Percentiles rank a stretch among this genome's conserved stretches.
These are phyloP conservation scores for Panagrolaimus sp. DNA, from an alignment of 1,140 invertebrate species.

Conservation along the genomic window DNA sequence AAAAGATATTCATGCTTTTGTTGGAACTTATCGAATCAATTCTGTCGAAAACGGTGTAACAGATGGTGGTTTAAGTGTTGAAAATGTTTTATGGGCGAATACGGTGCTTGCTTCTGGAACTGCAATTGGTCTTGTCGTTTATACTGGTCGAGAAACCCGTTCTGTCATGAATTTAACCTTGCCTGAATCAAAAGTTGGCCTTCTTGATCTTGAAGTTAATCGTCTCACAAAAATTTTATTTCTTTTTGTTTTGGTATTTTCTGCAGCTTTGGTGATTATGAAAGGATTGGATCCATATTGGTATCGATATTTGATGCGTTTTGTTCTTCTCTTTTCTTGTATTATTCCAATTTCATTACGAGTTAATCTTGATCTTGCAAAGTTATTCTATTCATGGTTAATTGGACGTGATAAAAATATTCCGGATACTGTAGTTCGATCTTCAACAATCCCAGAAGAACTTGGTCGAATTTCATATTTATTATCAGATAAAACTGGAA, in stretches of 20 bases:
- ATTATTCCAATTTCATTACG: slow-evolving; percentile 96
- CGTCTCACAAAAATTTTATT: slow-evolving; percentile 72
- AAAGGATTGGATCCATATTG: slow-evolving; percentile 64
- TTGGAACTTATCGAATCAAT: slow-evolving; percentile 70
- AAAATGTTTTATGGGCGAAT: slow-evolving; percentile 97
- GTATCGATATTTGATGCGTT: slow-evolving; percentile 92
- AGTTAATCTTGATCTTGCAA: slow-evolving; percentile 97
- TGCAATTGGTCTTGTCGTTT: slow-evolving; percentile 84
- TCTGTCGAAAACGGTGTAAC: slow-evolving; percentile 59
- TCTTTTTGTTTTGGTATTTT: slow-evolving; percentile 79
- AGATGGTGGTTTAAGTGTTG: slow-evolving; percentile 75
- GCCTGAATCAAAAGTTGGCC: slow-evolving; percentile 85
- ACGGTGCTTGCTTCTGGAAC: slow-evolving; percentile 92
- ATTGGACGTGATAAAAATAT: slow-evolving; percentile 89
- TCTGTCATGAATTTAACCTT: slow-evolving; percentile 96
- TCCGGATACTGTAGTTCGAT: slow-evolving; percentile 85
- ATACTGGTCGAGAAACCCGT: slow-evolving; percentile 89
- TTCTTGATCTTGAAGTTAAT: slow-evolving; percentile 77
- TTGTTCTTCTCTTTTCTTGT: slow-evolving; percentile 93
- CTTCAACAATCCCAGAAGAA: slow-evolving; percentile 96
- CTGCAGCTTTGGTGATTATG: slow-evolving; percentile 80
- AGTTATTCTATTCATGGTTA: slow-evolving; percentile 91
- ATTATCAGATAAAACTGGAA: slow-evolving; percentile 95
- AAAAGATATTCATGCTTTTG: slow-evolving; percentile 93
- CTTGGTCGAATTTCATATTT: slow-evolving; percentile 90